Evolutionary conservation across 2,797 vertebrate genomes (phyloP), one percentile per base, ranked within the genome.

Genomic region (Hybognathus amarus): DNA sequence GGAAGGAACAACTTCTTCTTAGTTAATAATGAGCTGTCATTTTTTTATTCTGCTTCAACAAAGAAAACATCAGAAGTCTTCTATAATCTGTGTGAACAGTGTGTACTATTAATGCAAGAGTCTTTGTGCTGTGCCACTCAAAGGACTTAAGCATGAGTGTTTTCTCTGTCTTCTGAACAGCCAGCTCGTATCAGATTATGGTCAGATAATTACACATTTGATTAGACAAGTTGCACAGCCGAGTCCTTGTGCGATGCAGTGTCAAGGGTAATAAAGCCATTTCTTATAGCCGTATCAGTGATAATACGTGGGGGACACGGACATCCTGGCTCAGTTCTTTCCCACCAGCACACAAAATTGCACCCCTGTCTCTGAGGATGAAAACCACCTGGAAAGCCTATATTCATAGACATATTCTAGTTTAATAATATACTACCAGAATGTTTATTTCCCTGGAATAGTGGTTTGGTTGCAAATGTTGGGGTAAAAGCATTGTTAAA

Each of bases 171-270:
- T 78, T 50, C 77, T 66, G 42, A 50, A 78, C 42, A n/a, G 42
- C 1, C 5, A 9, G 59, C 15, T 17, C 7, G 30, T 4, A 24
- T 67, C 77, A 38, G 77, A 52, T 79, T 54, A 18, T 54, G 22
- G 66, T 15, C 17, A 30, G 78, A 27, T 59, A 42, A 70, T 54
- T 80, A 67, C 78, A 80, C n/a, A 27, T 80, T 54, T 80, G 66
- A 59, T 80, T 70, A 52, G 52, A 70, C 78, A 45, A 27, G 66
- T 80, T 70, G 30, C 38, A 80, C 78, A 61, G 52, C 40, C 76
- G 30, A 63, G 76, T 77, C 36, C 77, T 79, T 78, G 61, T 78
- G 61, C 6, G 27, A 13, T 30, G 15, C 30, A 2, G 63, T 74
- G 64, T 79, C 47, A 80, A 42, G 78, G 50, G 27, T 80, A 68